Base-by-base conservation (phyloP, 2,797 vertebrate species). In the Margarornis squamiger region DNA sequence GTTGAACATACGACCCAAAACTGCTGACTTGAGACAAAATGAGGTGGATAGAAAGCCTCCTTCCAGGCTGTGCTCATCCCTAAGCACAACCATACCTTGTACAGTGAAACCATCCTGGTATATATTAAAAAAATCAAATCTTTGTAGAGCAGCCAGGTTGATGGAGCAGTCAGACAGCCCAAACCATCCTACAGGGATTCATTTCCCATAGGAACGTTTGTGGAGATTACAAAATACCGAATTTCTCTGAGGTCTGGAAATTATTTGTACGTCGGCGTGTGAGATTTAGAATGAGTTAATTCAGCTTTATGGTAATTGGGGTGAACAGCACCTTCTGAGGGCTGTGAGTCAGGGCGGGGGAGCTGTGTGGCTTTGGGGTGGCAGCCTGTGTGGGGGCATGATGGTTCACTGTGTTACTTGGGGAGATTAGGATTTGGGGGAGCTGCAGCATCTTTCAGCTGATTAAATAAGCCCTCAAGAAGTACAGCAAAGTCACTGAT, bases 11-110 rank as follows among this genome's bases (percentile, higher is more conserved):
- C 65, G 91, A 67, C 88, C 88, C 76, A 67, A 86, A 95, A 96
- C 51, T 95, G 96, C 96, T 96, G 95, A 97, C 90, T 95, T 1
- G 32, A 88, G 93, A 85, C 71, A 74, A 87, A 95, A 79, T 6
- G 34, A 86, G 45, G 77, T 8, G 76, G 49, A n/a, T 66, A 36
- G 66, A 65, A 52, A 30, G 46, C 55, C 51, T 84, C 18, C 0
- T 90, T 70, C 54, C 14, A 7, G 74, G 46, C 62, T 61, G 27
- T 46, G 77, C 83, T 95, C 86, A 70, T 93, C 90, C 65, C 66
- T 9, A 45, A 91, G 63, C 43, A 34, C 62, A 46, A 12, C 76
- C 5, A 1, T 39, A 65, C 27, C 12, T 63, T 32, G 34, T n/a
- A 12, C 29, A 23, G 85, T 55, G 34, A 62, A 74, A 58, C 66